A percentile compares a stretch with the other conserved stretches of the same genome.
Evolutionary conservation across 2,888 invertebrate genomes (phyloP).

Genomic region (Parthenolecanium corni): DNA sequence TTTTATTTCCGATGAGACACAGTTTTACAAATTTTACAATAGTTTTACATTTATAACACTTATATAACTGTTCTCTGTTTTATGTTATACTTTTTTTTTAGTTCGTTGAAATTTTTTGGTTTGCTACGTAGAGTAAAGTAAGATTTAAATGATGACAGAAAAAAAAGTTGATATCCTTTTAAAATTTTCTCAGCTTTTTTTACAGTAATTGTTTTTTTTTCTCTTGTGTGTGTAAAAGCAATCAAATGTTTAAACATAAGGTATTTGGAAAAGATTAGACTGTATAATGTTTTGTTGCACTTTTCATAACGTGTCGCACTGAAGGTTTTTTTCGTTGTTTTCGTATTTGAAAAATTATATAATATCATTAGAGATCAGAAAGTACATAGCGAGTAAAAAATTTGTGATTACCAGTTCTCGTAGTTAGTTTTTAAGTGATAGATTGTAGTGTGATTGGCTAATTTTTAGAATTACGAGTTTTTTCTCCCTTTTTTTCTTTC

Average conservation of each 20-base stretch:
- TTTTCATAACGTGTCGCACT: conserved; percentile 23
- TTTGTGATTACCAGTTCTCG: conserved; percentile 27
- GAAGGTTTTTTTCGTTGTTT: conserved; percentile 17
- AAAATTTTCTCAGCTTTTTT: conserved; percentile 1
- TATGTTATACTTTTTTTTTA: not conserved
- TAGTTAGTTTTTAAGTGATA: conserved; percentile 25
- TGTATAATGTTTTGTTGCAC: not conserved
- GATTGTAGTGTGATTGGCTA: conserved; percentile 27
- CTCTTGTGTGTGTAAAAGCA: not conserved
- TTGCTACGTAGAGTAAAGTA: not conserved
- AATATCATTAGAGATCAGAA: conserved; percentile 3
- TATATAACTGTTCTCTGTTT: not conserved
- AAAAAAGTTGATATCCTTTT: not conserved
- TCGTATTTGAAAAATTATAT: conserved; percentile 4
- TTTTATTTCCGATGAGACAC: conserved; percentile 17
- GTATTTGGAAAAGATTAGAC: not conserved
- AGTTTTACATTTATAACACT: not conserved
- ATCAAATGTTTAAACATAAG: not conserved
- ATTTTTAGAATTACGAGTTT: conserved; percentile 23
- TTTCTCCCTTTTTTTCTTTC: too few species aligned
- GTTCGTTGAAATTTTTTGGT: not conserved
- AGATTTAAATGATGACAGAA: not conserved
- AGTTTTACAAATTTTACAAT: conserved; percentile 20
- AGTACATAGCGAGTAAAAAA: conserved; percentile 29
- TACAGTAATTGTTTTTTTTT: not conserved